phyloP scores from a whole-genome alignment of 2,888 invertebrate species.

The Hedya salicella region DNA sequence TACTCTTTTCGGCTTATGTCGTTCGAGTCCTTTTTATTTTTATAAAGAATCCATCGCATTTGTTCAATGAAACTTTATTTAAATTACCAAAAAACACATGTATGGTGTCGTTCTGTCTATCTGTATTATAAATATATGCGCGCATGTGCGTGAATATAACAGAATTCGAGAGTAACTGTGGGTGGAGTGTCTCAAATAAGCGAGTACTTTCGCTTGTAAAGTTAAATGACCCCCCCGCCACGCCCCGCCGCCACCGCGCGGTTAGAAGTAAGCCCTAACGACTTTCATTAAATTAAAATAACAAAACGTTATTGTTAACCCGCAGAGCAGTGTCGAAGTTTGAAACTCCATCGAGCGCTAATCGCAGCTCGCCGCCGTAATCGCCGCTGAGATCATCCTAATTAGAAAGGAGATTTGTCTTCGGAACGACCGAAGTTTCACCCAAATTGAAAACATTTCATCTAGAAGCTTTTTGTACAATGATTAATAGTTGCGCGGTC shows the following conservation, averaged over 20 bases:
- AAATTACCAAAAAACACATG: constrained; percentile 4
- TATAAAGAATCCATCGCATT: background rate
- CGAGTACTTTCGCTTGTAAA: background rate
- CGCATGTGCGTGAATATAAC: background rate
- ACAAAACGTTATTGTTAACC: constrained; percentile 32
- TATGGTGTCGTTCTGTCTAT: background rate
- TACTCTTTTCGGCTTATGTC: constrained; percentile 5
- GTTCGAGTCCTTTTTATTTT: constrained; percentile 11
- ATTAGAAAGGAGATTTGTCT: constrained; percentile 42
- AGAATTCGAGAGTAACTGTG: too few species aligned
- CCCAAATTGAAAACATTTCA: constrained; percentile 42
- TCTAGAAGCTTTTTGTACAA: constrained; percentile 36
- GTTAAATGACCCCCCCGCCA: background rate
- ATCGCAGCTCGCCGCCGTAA: constrained; percentile 28
- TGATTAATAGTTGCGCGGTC: constrained; percentile 33
- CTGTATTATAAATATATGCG: background rate
- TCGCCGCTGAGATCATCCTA: constrained; percentile 38
- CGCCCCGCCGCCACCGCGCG: background rate
- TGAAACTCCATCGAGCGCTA: constrained; percentile 35
- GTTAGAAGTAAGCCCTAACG: constrained; percentile 18
- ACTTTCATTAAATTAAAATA: constrained; percentile 41
- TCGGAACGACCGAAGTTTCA: constrained; percentile 37
- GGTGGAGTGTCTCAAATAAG: background rate
- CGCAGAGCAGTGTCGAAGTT: constrained; percentile 15
- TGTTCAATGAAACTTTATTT: background rate